A percentile compares a stretch with the other conserved stretches of the same genome.
Conservation (phyloP, 2,797 vertebrate genomes). For the Naso thynnoides region DNA sequence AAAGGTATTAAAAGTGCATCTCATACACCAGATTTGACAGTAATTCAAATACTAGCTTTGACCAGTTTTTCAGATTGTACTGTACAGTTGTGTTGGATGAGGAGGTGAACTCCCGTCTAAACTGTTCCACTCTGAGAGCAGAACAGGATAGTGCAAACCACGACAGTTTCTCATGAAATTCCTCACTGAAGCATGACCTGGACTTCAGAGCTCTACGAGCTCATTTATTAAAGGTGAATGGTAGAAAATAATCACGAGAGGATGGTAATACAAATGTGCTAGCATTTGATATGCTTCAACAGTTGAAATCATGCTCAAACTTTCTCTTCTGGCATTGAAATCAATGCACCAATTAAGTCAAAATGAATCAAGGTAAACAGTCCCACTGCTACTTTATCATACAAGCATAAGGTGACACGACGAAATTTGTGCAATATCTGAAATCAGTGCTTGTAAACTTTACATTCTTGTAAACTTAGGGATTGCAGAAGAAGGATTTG, state of each 20-base stretch:
- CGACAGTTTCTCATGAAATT: slow-evolving; percentile 20
- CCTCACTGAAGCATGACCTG: slow-evolving; percentile 19
- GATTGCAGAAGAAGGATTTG: neutral
- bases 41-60: neutral
- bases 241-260: neutral
- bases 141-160: slow-evolving; percentile 4
- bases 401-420: neutral
- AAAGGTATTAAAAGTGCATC: too few relatives aligned
- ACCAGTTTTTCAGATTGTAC: neutral
- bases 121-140: slow-evolving; percentile 7
- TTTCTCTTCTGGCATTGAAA: neutral
- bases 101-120: neutral
- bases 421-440: neutral
- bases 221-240: slow-evolving; percentile 1
- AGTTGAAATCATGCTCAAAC: neutral
- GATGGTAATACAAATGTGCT: neutral
- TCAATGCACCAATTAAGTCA: too few relatives aligned
- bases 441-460: too few relatives aligned
- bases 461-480: neutral
- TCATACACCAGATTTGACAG: too few relatives aligned
- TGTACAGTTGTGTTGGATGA: neutral
- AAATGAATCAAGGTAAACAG: too few relatives aligned
- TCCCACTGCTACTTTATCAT: too few relatives aligned
- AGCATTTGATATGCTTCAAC: neutral
- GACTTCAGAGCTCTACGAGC: slow-evolving; percentile 4